Base-by-base conservation (phyloP, 1,140 invertebrate species). In the Pissodes strobi region DNA sequence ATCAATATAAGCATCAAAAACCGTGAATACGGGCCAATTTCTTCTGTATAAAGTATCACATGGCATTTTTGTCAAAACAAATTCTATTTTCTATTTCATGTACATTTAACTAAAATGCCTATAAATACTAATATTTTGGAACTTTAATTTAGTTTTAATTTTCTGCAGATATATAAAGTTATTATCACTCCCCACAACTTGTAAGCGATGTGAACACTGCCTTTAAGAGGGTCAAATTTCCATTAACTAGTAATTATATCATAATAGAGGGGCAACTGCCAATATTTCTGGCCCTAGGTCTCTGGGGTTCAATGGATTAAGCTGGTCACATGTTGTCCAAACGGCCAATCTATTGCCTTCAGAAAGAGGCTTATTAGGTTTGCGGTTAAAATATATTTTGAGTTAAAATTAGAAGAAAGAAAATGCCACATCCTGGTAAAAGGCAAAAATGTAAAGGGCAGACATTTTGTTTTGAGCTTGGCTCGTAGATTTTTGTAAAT, bases 271-370 rank as follows among this genome's bases (percentile, higher is more conserved):
- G 17, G 19, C 17, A 37, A 41, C 19, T 39, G 21, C 22, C 23
- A 41, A 62, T 12, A 52, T 48, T 34, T 49, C n/a, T 38, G 23
- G 41, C 34, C 25, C 15, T 49, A 62, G 23, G 43, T 37, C 37
- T 5, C 18, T 34, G 21, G 25, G 39, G 19, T 12, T 12, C 12
- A 19, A 55, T 12, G 37, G 27, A 43, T 53, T 62, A 55, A 51
- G 53, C 12, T 12, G 51, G 60, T 62, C 60, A 43, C 49, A 62
- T 62, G 60, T 22, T 45, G 25, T 62, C 22, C 19, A 41, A 51
- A 61, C 58, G 51, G 30, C 38, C 60, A 52, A 53, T 62, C 60
- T 62, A 49, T 62, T 62, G 60, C 60, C 60, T 27, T 53, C 6
- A 43, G 21, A 27, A 37, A 15, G 25, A 52, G 37, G 21, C 9